Conservation (phyloP, 92 coral and sea anemone genomes). For the Montipora capitata region DNA sequence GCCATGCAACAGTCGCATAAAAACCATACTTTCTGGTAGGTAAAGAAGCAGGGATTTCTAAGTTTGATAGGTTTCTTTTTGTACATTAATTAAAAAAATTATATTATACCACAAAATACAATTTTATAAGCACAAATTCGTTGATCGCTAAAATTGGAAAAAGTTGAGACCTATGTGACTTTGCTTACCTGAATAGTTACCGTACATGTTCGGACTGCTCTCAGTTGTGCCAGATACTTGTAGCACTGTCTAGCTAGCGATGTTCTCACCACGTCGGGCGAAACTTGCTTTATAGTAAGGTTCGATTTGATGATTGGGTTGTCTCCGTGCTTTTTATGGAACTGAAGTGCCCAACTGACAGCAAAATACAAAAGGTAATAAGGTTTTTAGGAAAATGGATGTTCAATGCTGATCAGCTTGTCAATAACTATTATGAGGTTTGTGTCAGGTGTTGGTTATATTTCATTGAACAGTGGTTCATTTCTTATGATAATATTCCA, state of each 20-base stretch:
- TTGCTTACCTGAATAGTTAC: constrained; percentile 25
- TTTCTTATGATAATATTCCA: neutral
- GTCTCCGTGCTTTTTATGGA: constrained; percentile 18
- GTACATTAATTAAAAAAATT: too few relatives aligned
- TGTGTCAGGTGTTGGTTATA: constrained; percentile 1
- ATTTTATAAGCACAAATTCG: too few relatives aligned
- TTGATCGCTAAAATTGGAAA: neutral
- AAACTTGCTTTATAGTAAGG: constrained; percentile 4
- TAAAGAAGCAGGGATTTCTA: too few relatives aligned
- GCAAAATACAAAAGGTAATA: constrained; percentile 13
- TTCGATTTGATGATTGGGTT: neutral
- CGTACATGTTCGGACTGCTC: constrained; percentile 6
- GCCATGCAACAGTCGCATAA: too few relatives aligned
- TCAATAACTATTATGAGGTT: constrained; percentile 14
- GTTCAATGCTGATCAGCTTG: neutral
- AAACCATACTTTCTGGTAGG: too few relatives aligned
- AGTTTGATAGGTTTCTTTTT: too few relatives aligned
- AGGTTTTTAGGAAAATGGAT: constrained; percentile 6
- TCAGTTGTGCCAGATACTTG: neutral
- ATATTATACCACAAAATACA: too few relatives aligned
- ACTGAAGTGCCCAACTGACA: constrained; percentile 37
- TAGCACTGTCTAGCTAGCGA: neutral
- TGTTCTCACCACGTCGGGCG: neutral
- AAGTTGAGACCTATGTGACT: neutral
- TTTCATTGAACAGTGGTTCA: neutral